Conservation (phyloP, 2,113 vertebrate species). For the Setophaga petechia region DNA sequence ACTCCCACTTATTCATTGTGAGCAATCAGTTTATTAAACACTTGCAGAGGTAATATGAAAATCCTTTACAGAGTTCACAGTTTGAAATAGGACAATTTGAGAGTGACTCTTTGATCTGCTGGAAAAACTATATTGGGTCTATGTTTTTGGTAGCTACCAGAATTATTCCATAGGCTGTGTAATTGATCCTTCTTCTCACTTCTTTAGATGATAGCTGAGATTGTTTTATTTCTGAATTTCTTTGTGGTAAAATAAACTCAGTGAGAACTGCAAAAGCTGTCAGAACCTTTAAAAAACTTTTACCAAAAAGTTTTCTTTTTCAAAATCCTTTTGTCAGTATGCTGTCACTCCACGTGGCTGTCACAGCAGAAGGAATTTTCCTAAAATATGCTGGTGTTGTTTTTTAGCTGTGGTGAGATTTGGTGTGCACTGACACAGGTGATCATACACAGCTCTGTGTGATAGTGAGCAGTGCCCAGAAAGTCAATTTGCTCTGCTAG, state of each 20-base stretch:
- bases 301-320: background rate
- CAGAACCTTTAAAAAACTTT: background rate
- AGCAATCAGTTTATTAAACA: background rate
- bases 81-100: background rate
- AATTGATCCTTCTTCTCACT: background rate
- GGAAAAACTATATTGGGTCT: background rate
- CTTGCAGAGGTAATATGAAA: background rate
- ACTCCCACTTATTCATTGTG: background rate
- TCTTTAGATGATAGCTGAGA: background rate
- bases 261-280: background rate
- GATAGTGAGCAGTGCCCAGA: background rate
- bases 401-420: background rate
- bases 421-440: background rate
- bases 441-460: background rate
- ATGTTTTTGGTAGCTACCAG: background rate
- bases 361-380: background rate
- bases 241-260: background rate
- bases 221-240: background rate
- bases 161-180: background rate
- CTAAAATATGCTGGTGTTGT: background rate
- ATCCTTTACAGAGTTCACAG: background rate
- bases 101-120: background rate
- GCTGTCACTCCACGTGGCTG: background rate
- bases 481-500: background rate
- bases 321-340: background rate